Conservation (phyloP, 1,140 invertebrate species). For the Lordiphosa collinella region DNA sequence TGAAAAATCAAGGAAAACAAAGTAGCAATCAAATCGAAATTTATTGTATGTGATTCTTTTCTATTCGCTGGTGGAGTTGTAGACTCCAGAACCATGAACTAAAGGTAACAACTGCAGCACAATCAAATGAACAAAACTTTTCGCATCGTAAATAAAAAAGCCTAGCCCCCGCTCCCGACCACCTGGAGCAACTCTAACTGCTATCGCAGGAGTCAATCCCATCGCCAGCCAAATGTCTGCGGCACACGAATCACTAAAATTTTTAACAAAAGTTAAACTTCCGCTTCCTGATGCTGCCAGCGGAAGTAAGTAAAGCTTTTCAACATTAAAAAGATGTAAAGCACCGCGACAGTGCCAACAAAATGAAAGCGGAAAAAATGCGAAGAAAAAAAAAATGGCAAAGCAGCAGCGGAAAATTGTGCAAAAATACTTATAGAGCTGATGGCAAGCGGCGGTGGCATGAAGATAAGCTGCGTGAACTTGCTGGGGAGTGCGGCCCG, state of each 20-base stretch:
- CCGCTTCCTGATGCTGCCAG: conserved; percentile 61
- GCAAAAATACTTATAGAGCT: conserved; percentile 50
- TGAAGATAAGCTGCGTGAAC: conserved; percentile 71
- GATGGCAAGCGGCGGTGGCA: conserved; percentile 1
- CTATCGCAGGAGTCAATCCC: background rate
- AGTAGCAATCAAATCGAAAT: background rate
- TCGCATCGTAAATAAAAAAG: conserved; percentile 10
- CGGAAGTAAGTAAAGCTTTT: conserved; percentile 77
- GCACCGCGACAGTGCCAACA: conserved; percentile 54
- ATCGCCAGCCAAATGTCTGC: conserved; percentile 42
- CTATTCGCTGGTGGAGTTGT: too few species aligned
- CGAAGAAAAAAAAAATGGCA: conserved; percentile 21
- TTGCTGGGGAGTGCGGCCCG: conserved; percentile 30
- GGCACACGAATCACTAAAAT: conserved; percentile 70
- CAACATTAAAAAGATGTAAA: conserved; percentile 78
- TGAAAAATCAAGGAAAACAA: background rate
- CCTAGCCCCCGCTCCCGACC: background rate
- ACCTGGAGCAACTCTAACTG: too few species aligned
- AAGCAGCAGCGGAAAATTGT: conserved; percentile 57
- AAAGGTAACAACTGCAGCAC: background rate
- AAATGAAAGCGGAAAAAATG: conserved; percentile 21
- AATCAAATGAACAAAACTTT: too few species aligned
- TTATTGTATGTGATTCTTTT: too few species aligned
- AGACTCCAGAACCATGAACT: too few species aligned
- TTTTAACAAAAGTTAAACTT: conserved; percentile 77